Percentiles rank a stretch among this genome's conserved stretches.
Conservation (phyloP, 37 sponge, comb jelly and placozoan genomes). For the Beroe ovata region DNA sequence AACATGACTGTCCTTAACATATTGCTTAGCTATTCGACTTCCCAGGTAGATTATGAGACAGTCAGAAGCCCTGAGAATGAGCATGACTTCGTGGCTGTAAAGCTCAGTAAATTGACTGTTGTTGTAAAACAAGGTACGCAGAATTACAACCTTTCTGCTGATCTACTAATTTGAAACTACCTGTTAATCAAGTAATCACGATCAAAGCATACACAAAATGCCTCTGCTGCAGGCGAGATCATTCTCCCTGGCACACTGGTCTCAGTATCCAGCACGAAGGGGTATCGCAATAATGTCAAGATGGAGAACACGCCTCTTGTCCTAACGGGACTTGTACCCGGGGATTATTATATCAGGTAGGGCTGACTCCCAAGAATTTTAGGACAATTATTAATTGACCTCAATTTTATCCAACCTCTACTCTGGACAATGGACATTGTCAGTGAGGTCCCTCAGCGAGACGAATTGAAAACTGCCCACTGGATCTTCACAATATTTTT, state of each 20-base stretch:
- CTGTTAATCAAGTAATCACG: too few relatives aligned
- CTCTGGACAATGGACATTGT: too few relatives aligned
- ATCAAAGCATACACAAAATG: too few relatives aligned
- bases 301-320: conserved; percentile 48
- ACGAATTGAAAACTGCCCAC: too few relatives aligned
- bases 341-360: conserved; percentile 53
- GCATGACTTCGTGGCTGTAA: conserved; percentile 35
- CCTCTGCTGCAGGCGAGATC: conserved; percentile 12
- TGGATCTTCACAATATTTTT: too few relatives aligned
- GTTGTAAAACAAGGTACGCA: background rate
- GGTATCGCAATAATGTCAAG: conserved; percentile 25
- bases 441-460: too few relatives aligned
- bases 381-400: too few relatives aligned
- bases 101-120: conserved; percentile 45
- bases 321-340: conserved; percentile 43
- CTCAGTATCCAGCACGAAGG: conserved; percentile 42
- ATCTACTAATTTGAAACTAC: too few relatives aligned
- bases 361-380: too few relatives aligned
- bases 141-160: conserved; percentile 12
- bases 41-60: conserved; percentile 8
- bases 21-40: too few relatives aligned
- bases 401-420: too few relatives aligned
- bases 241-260: conserved; percentile 7
- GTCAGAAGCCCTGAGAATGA: background rate
- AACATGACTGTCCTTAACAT: too few relatives aligned